Base-by-base conservation (phyloP, 1,140 invertebrate genomes). In the Calephelis virginiensis region DNA sequence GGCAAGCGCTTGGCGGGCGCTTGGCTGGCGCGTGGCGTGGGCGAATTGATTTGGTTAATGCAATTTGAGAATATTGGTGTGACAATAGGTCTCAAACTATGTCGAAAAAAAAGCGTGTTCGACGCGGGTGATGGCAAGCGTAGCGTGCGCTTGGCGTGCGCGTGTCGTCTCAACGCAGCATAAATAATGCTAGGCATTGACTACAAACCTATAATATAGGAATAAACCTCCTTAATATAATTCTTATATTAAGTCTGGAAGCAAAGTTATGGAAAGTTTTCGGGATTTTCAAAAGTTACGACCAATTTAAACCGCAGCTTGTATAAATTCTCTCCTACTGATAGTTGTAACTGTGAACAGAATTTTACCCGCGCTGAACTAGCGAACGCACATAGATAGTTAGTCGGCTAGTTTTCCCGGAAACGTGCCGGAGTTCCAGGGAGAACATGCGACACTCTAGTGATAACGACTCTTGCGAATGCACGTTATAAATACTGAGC, bases 311-410 rank as follows among this genome's bases (percentile, higher is more conserved):
- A 11, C 17, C 10, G 14, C 10, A 56, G 17, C 17, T 28, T 56
- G 28, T 56, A 56, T 56, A 37, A 37, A 56, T 56, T 37, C 53
- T 56, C 53, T 10, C 17, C 17, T 17, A 17, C 17, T 8, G 40
- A 1, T 40, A 40, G 1, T 40, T 40, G 8, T 8, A 28, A 56
- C 53, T 59, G 37, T 59, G 53, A 59, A 37, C 53, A 38, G n/a
- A 59, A 59, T 59, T 59, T 59, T 7, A 5, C 53, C 37, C 5
- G 12, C 28, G 28, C 53, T 59, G 12, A 38, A 59, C 53, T 59
- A 38, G 53, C 37, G 53, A 12, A 56, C 53, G 53, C 28, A 56
- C 53, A 56, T n/a, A n/a, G n/a, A 56, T 56, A 56, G 53, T 28
- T 56, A 37, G 11, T 14, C 53, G 17, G 53, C 28, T 56, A 12